Evolutionary conservation across 2,888 invertebrate genomes (phyloP), one percentile per base, ranked within the genome.

Genomic region (Stomorhina lunata): DNA sequence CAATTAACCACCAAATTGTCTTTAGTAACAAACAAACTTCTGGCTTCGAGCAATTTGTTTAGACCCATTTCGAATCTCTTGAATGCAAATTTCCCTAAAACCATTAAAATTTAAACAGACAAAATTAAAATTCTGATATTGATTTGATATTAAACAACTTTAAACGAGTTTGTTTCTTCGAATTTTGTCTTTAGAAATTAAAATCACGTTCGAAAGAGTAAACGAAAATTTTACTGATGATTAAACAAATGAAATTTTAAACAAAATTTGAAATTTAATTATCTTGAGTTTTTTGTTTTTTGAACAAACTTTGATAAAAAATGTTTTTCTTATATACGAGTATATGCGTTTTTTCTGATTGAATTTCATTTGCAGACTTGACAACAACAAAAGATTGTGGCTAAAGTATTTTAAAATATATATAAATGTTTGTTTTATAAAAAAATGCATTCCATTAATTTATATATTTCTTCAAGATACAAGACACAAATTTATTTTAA

Each of bases 161-260:
- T n/a, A n/a, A 61, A 61, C n/a, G 25, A 61, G 12, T 61, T 72
- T 59, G 12, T 45, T 25, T 34, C 12, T 17, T 17, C 17, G 15
- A 32, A 37, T 15, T 37, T 2, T 4, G 22, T 43, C 6, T 43
- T 69, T 37, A 25, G 43, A 17, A 48, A 71, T 71, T 72, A 37
- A 9, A 61, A 50, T 61, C 72, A 72, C 72, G 72, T 61, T 61
- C 37, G 7, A 9, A 37, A 55, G 12, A 27, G 15, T 34, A 59
- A 43, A 71, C 22, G 12, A 59, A 10, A n/a, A 22, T 34, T 71
- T 59, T 32, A 22, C 34, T 59, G 15, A 25, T 59, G 25, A 48
- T 34, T 32, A 48, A 48, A 71, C 34, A 48, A 59, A 17, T 37
- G 43, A 48, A 59, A 59, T 48, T 15, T 45, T 55, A 57, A 45